Evolutionary conservation across 2,888 invertebrate species (phyloP).

Genomic region (Pasiphila rectangulata): DNA sequence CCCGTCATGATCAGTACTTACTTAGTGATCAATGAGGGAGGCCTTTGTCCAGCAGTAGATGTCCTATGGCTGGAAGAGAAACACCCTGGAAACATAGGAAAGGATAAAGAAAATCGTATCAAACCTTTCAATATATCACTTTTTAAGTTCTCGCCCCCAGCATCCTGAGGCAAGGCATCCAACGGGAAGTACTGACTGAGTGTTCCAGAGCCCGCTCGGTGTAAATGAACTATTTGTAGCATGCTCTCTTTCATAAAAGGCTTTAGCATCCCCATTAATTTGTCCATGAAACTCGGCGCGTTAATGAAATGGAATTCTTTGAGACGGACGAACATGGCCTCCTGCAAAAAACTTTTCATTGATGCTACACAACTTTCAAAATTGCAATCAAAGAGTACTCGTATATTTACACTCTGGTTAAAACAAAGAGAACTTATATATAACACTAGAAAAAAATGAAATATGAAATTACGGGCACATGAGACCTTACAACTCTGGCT

Average conservation of each 20-base stretch:
- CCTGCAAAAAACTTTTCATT: slow-evolving; percentile 65
- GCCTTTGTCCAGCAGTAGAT: no score
- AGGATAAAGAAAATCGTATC: not conserved
- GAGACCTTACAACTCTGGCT: no score
- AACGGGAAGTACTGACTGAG: slow-evolving; percentile 76
- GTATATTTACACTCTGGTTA: slow-evolving; percentile 80
- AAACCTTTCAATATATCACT: slow-evolving; percentile 42
- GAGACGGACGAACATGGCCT: slow-evolving; percentile 81
- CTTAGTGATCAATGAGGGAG: no score
- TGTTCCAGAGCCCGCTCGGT: slow-evolving; percentile 65
- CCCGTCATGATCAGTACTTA: no score
- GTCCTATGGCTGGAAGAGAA: no score
- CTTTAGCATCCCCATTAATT: slow-evolving; percentile 82
- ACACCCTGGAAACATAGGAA: no score
- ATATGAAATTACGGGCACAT: no score
- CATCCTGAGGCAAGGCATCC: slow-evolving; percentile 79
- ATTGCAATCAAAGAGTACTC: no score
- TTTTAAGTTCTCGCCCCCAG: slow-evolving; percentile 73
- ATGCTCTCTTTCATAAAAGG: slow-evolving; percentile 87
- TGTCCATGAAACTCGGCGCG: slow-evolving; percentile 84
- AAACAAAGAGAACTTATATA: slow-evolving; percentile 84
- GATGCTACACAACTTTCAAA: no score
- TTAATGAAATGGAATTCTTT: slow-evolving; percentile 86
- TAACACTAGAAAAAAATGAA: no score
- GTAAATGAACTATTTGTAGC: slow-evolving; percentile 72